phyloP scores from a whole-genome alignment of 1,140 invertebrate genomes.

The Paraescarpia echinospica region DNA sequence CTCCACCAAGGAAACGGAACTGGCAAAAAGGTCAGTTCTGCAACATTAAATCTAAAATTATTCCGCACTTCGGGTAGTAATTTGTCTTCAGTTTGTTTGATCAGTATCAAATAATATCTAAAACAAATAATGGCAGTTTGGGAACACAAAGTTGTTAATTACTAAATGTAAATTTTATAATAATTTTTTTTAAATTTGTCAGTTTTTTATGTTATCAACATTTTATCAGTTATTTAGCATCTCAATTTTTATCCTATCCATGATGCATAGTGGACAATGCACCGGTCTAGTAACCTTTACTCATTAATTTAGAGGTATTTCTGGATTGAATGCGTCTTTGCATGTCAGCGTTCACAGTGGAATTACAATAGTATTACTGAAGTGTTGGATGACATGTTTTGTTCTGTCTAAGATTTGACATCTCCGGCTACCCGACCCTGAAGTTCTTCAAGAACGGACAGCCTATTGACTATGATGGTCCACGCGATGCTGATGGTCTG shows the following conservation, averaged over 20 bases:
- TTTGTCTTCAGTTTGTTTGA: neutral
- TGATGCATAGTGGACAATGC: too few relatives aligned
- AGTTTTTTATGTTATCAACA: too few relatives aligned
- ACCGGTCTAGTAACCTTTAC: neutral
- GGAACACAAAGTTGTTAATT: too few relatives aligned
- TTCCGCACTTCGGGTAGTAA: neutral
- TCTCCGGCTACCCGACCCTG: conserved; percentile 59
- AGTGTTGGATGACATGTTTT: neutral
- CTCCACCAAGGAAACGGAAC: conserved; percentile 59
- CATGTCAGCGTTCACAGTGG: neutral
- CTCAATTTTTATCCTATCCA: too few relatives aligned
- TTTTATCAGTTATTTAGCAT: too few relatives aligned
- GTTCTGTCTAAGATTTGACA: conserved; percentile 46
- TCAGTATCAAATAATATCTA: neutral
- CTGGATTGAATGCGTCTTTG: neutral
- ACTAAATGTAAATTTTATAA: too few relatives aligned
- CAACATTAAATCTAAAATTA: neutral
- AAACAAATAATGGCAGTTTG: neutral
- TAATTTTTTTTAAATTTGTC: too few relatives aligned
- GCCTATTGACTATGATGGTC: conserved; percentile 58
- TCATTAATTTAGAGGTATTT: too few relatives aligned
- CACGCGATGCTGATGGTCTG: conserved; percentile 55
- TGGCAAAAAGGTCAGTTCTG: conserved; percentile 55
- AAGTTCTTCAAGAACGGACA: conserved; percentile 58
- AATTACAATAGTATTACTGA: neutral